Evolutionary conservation across 1,140 invertebrate species (phyloP).

Genomic region (Chymomyza costata): DNA sequence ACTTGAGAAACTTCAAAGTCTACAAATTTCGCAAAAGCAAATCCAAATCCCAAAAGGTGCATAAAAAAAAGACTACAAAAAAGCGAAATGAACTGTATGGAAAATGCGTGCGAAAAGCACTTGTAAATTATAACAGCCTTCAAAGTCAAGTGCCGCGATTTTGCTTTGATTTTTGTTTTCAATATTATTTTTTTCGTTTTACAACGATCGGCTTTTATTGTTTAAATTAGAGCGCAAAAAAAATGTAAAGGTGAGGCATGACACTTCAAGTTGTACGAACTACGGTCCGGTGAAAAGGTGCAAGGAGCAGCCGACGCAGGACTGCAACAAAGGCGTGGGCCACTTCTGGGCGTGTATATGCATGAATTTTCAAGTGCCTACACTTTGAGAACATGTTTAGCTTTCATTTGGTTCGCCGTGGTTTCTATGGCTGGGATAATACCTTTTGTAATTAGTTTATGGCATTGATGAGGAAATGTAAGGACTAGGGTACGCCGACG

Average conservation of each 20-base stretch:
- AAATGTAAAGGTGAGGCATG: no score
- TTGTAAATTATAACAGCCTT: constrained; percentile 33
- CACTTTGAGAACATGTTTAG: background rate
- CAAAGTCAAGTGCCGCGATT: constrained; percentile 22
- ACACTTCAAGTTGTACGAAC: no score
- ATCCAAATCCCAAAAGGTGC: no score
- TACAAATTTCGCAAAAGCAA: constrained; percentile 6
- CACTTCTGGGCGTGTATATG: constrained; percentile 54
- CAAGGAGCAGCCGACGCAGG: no score
- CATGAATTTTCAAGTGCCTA: constrained; percentile 49
- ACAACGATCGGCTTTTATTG: constrained; percentile 40
- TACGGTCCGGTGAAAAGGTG: no score
- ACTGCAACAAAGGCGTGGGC: no score
- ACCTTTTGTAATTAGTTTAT: constrained; percentile 65
- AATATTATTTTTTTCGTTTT: constrained; percentile 9
- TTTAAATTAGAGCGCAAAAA: constrained; percentile 7
- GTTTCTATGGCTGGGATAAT: no score
- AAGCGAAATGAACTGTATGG: constrained; percentile 46
- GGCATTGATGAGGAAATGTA: no score
- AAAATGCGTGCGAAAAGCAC: constrained; percentile 49
- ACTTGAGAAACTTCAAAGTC: background rate
- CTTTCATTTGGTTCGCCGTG: constrained; percentile 58
- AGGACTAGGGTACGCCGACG: no score
- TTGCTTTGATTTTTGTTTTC: constrained; percentile 21
- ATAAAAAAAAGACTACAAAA: no score